Conservation (phyloP, 2,888 invertebrate species). For the Zonitis immaculata region DNA sequence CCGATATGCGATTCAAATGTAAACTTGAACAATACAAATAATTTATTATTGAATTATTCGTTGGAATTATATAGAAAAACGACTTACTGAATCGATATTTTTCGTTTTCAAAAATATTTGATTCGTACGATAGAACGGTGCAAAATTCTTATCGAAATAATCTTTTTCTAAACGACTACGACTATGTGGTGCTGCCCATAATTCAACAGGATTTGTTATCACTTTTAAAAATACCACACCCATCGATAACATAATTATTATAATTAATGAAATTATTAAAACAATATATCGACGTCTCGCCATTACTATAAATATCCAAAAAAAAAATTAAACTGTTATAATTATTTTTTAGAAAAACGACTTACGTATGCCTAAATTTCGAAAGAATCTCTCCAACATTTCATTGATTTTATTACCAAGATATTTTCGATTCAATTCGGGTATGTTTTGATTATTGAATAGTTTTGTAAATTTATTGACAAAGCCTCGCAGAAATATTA, state of each 20-base stretch:
- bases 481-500: slow-evolving; percentile 2
- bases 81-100: slow-evolving; percentile 52
- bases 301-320: slow-evolving; percentile 49
- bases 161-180: slow-evolving; percentile 82
- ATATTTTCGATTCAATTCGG: background rate
- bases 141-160: slow-evolving; percentile 89
- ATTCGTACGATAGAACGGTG: slow-evolving; percentile 90
- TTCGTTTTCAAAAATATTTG: slow-evolving; percentile 71
- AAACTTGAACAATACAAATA: slow-evolving; percentile 32
- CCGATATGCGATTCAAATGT: slow-evolving; percentile 29
- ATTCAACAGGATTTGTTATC: slow-evolving; percentile 85
- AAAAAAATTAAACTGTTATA: background rate
- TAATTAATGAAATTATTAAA: slow-evolving; percentile 59
- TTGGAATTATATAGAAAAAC: slow-evolving; percentile 63
- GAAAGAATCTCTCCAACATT: slow-evolving; percentile 45
- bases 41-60: slow-evolving; percentile 53
- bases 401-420: slow-evolving; percentile 27
- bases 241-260: slow-evolving; percentile 57
- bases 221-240: slow-evolving; percentile 45
- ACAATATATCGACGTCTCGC: slow-evolving; percentile 63
- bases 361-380: slow-evolving; percentile 49
- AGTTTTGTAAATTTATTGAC: background rate
- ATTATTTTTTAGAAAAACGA: slow-evolving; percentile 2
- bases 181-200: slow-evolving; percentile 93
- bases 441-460: background rate